Evolutionary conservation across 2,888 invertebrate genomes (phyloP).

Genomic region (Zhengitettix transpicula): DNA sequence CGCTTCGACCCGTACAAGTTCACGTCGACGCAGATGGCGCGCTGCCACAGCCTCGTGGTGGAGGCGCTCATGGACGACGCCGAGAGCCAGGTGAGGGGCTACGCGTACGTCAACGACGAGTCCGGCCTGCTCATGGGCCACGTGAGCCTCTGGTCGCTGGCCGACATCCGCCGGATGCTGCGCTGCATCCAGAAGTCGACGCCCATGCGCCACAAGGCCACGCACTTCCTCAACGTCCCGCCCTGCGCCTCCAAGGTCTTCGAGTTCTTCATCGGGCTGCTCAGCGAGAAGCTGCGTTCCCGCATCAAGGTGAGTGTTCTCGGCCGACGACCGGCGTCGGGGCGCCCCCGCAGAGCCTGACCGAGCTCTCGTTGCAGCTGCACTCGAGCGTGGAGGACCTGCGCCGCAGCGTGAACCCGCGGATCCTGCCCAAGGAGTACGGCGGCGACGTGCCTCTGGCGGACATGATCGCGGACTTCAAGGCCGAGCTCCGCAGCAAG

Average conservation of each 20-base stretch:
- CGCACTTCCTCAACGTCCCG: conserved; percentile 75
- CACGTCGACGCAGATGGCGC: conserved; percentile 69
- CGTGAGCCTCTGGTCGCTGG: conserved; percentile 64
- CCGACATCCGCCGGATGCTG: conserved; percentile 57
- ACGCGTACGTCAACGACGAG: conserved; percentile 69
- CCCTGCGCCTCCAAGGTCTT: conserved; percentile 64
- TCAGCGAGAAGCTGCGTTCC: conserved; percentile 70
- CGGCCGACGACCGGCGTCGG: too few relatives aligned
- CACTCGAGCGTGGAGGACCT: conserved; percentile 60
- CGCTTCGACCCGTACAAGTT: conserved; percentile 59
- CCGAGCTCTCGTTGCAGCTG: conserved; percentile 33
- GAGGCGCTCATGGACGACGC: conserved; percentile 76
- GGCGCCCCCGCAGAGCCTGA: too few relatives aligned
- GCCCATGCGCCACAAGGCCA: conserved; percentile 79
- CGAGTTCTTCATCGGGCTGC: conserved; percentile 62
- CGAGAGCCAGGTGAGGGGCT: conserved; percentile 64
- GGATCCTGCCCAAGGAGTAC: conserved; percentile 66
- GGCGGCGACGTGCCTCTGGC: conserved; percentile 69
- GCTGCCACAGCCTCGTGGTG: conserved; percentile 70
- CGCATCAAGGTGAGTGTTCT: conserved; percentile 59
- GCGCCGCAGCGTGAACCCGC: conserved; percentile 48
- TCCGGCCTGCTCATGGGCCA: conserved; percentile 71
- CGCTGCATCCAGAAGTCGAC: conserved; percentile 66
- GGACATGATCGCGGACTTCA: conserved; percentile 47
- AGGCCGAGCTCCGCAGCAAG: conserved; percentile 19